These are phyloP conservation scores for Dione juno DNA, from an alignment of 2,888 invertebrate species.

Conservation along the genomic window DNA sequence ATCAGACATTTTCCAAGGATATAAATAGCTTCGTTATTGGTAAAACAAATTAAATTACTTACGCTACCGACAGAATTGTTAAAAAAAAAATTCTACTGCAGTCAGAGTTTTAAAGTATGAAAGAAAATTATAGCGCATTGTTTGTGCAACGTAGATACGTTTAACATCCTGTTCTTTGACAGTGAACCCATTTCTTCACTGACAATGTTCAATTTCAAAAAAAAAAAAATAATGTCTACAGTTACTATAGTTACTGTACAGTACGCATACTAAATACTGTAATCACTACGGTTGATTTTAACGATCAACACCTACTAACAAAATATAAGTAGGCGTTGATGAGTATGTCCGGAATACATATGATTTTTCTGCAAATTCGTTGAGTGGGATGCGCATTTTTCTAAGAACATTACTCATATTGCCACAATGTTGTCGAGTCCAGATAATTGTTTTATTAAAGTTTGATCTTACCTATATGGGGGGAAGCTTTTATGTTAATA, in stretches of 20 bases:
- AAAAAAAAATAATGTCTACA: too few relatives aligned
- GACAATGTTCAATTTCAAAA: background rate
- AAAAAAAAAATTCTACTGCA: too few relatives aligned
- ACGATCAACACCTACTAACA: conserved; percentile 1
- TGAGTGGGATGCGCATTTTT: conserved; percentile 5
- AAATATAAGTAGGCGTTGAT: background rate
- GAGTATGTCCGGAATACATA: conserved; percentile 6
- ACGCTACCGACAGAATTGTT: too few relatives aligned
- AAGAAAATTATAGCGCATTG: background rate
- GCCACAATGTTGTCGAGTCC: too few relatives aligned
- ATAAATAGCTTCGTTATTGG: too few relatives aligned
- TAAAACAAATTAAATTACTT: too few relatives aligned
- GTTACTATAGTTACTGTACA: too few relatives aligned
- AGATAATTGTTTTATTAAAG: too few relatives aligned
- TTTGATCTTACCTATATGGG: too few relatives aligned
- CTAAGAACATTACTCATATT: conserved; percentile 7
- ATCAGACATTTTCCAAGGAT: background rate
- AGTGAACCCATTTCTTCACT: background rate
- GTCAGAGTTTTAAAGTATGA: background rate
- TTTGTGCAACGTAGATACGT: background rate
- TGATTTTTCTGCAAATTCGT: conserved; percentile 4
- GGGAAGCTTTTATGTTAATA: too few relatives aligned
- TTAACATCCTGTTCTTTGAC: background rate
- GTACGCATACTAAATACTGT: background rate
- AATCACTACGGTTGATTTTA: background rate